Base-by-base conservation (phyloP, 2,797 vertebrate genomes). In the Molossus alvarezi region DNA sequence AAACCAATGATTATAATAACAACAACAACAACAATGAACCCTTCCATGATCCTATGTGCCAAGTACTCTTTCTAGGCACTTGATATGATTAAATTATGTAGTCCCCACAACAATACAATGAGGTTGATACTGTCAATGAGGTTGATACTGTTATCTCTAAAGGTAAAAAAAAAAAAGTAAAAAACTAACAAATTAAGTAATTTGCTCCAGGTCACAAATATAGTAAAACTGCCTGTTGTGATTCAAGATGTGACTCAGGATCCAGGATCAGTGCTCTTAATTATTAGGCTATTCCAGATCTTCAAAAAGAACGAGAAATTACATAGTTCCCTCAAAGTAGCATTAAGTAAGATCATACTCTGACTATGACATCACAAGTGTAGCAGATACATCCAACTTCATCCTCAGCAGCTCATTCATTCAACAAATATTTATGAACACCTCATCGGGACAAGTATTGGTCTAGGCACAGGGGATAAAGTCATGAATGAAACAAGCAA, bases 131-230 rank as follows among this genome's bases (percentile, higher is more conserved):
- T 23, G 17, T 73, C 13, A 62, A 76, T 60, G 53, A 86, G n/a
- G 29, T 37, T 82, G 33, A 15, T 65, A 62, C 10, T 23, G 17
- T 73, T 57, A 96, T 62, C 57, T 84, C n/a, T 75, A 71, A 4
- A 72, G 41, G 25, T 33, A 83, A 81, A 82, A 27, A 62, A 83
- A 81, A 82, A 27, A 62, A 92, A 97, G 53, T 45, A 29, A 83
- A 51, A 73, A 8, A 91, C 20, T 64, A 84, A 89, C 20, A 71
- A 48, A 86, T 62, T 71, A 85, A 29, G 37, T 65, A 81, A 90
- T 57, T 20, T 82, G 37, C 17, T 65, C 11, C 91, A 71, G 17
- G 18, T 29, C 69, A 88, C 25, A 86, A 53, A 92, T n/a, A 67
- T 0, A 82, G 53, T 57, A 69, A 92, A 95, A 65, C 3, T 77